phyloP scores from a whole-genome alignment of 2,113 vertebrate species.

The Phainopepla nitens region DNA sequence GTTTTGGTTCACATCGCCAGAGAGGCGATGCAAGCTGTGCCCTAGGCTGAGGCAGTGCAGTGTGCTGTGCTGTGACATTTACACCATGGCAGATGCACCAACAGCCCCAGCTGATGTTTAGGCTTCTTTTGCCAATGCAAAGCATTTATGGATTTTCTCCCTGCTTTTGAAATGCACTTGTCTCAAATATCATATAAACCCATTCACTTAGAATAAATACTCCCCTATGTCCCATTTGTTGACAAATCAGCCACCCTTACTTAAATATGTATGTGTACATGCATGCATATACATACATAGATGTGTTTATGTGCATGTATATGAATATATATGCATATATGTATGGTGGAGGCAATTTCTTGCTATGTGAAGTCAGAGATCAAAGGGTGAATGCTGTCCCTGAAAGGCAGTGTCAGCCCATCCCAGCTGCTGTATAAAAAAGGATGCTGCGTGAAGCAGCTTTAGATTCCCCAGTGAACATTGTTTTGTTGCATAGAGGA shows the following conservation, averaged over 20 bases:
- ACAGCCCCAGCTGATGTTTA: background rate
- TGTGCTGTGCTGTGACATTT: background rate
- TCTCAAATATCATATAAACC: background rate
- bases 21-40: background rate
- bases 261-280: rapidly evolving
- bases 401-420: background rate
- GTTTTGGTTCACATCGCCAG: background rate
- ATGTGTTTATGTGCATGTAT: background rate
- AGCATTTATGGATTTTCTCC: background rate
- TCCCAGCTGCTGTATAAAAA: background rate
- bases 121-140: background rate
- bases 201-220: background rate
- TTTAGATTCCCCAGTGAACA: background rate
- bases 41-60: background rate
- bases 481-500: background rate
- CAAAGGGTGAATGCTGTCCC: background rate
- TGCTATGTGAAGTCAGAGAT: background rate
- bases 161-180: background rate
- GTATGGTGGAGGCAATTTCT: background rate
- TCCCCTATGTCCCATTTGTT: background rate
- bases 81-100: rapidly evolving
- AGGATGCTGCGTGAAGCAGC: background rate
- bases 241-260: background rate
- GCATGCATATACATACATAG: rapidly evolving
- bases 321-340: background rate